Percentiles rank a stretch among this genome's conserved stretches.
phyloP scores from a whole-genome alignment of 1,140 invertebrate species.

The Nephila pilipes region DNA sequence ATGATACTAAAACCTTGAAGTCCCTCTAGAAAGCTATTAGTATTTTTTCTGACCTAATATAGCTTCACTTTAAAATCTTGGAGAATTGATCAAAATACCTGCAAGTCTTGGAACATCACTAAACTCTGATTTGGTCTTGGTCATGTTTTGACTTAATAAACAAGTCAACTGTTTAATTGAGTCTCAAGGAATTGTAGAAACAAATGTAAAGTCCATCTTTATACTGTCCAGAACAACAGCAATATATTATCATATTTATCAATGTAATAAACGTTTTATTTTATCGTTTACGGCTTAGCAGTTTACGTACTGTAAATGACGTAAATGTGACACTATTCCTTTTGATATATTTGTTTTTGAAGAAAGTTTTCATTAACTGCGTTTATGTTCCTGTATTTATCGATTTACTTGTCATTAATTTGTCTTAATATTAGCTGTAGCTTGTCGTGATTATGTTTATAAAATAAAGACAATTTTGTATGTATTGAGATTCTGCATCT shows the following conservation, averaged over 20 bases:
- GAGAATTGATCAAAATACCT: too few species aligned
- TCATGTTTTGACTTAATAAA: too few species aligned
- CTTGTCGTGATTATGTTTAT: not conserved
- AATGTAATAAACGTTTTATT: not conserved
- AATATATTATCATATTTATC: not conserved
- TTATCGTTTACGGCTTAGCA: not conserved
- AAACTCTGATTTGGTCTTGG: too few species aligned
- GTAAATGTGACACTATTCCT: not conserved
- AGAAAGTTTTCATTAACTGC: not conserved
- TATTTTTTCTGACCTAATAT: too few species aligned
- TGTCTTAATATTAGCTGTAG: not conserved
- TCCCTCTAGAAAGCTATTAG: too few species aligned
- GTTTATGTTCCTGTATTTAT: constrained; percentile 18
- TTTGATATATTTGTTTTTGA: constrained; percentile 5
- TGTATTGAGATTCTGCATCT: not conserved
- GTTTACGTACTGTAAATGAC: not conserved
- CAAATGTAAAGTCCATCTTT: not conserved
- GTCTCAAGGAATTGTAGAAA: too few species aligned
- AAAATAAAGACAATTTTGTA: not conserved
- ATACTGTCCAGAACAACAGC: not conserved
- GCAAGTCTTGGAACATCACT: too few species aligned
- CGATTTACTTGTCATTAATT: not conserved
- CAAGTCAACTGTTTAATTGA: too few species aligned
- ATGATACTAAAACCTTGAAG: too few species aligned
- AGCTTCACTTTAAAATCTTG: too few species aligned